These are phyloP conservation scores for Hyperoplus immaculatus DNA, from an alignment of 2,797 vertebrate species.

Conservation along the genomic window DNA sequence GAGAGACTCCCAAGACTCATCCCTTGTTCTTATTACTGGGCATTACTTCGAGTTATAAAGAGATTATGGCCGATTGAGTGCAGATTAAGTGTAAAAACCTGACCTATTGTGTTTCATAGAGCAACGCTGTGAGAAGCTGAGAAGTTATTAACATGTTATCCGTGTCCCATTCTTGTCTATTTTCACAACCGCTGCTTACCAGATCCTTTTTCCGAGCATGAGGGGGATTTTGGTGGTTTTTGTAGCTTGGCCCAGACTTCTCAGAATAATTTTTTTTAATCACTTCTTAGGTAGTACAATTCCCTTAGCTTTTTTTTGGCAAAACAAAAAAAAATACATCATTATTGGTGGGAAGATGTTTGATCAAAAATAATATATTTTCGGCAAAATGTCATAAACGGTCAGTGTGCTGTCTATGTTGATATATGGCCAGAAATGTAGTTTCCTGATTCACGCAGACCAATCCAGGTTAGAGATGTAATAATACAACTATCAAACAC, in stretches of 20 bases:
- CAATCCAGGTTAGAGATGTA: neutral
- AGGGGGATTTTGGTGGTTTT: constrained; percentile 36
- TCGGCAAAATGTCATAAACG: too few relatives aligned
- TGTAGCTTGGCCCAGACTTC: constrained; percentile 10
- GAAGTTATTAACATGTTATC: constrained; percentile 52
- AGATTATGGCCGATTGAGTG: constrained; percentile 56
- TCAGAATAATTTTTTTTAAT: constrained; percentile 1
- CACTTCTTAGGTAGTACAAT: neutral
- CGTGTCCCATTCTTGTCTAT: constrained; percentile 44
- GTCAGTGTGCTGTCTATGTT: neutral
- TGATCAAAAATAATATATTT: neutral
- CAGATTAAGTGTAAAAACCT: constrained; percentile 56
- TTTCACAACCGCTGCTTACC: constrained; percentile 47
- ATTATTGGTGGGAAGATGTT: too few relatives aligned
- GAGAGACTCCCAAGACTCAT: constrained; percentile 36
- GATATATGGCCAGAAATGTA: neutral
- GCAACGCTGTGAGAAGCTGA: constrained; percentile 34
- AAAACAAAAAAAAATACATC: too few relatives aligned
- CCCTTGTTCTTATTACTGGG: constrained; percentile 59
- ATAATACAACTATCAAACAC: neutral
- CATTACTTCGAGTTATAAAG: constrained; percentile 57
- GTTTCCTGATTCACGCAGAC: neutral
- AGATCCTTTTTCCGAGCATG: constrained; percentile 42
- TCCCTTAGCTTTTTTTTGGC: neutral
- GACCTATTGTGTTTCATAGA: constrained; percentile 61